Percentiles rank a stretch among this genome's conserved stretches.
phyloP scores from a whole-genome alignment of 2,888 invertebrate species.

The Girardia tigrina region DNA sequence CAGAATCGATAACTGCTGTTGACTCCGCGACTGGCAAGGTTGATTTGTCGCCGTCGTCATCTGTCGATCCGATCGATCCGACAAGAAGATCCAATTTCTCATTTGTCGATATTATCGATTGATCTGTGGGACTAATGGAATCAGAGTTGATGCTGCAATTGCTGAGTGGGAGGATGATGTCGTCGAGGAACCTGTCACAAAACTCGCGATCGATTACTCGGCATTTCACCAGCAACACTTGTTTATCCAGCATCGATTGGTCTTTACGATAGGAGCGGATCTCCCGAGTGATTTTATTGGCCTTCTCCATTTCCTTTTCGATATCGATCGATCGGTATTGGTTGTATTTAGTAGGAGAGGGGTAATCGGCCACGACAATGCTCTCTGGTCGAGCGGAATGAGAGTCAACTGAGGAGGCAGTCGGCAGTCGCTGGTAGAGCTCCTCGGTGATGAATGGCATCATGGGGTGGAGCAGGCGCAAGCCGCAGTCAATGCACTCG shows the following conservation, averaged over 20 bases:
- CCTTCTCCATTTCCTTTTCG: background rate
- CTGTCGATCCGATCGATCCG: too few relatives aligned
- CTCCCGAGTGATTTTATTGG: background rate
- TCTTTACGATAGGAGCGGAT: background rate
- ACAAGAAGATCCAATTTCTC: too few relatives aligned
- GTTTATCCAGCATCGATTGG: background rate
- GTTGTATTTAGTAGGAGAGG: conserved; percentile 52
- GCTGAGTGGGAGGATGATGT: background rate
- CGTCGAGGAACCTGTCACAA: background rate
- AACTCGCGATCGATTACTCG: background rate
- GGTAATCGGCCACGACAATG: conserved; percentile 76
- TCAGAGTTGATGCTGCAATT: too few relatives aligned
- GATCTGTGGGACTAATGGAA: too few relatives aligned
- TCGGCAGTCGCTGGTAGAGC: conserved; percentile 74
- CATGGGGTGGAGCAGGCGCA: conserved; percentile 76
- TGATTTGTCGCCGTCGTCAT: too few relatives aligned
- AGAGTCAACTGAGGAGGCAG: conserved; percentile 42
- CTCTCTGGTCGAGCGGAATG: too few relatives aligned
- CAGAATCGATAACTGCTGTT: too few relatives aligned
- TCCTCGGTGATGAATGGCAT: conserved; percentile 96
- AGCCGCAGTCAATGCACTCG: conserved; percentile 67
- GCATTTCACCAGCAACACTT: conserved; percentile 46
- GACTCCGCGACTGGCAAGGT: too few relatives aligned
- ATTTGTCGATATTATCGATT: too few relatives aligned
- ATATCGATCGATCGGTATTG: background rate